These are phyloP conservation scores for Acanthosepion lycidas DNA, from an alignment of 2,888 invertebrate genomes.

Conservation along the genomic window DNA sequence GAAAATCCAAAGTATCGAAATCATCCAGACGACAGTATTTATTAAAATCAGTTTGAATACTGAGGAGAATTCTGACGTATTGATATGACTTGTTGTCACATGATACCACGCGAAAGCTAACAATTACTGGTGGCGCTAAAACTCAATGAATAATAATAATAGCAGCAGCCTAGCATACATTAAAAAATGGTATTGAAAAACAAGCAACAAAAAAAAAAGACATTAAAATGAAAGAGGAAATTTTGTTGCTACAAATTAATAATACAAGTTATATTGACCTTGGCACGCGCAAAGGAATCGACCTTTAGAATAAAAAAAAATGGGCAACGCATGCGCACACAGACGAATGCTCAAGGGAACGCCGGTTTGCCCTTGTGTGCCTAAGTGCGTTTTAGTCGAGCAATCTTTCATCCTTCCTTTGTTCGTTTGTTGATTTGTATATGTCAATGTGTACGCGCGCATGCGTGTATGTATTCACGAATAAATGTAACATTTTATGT, in stretches of 20 bases:
- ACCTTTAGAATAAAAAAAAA: not conserved
- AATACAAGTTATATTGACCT: constrained; percentile 22
- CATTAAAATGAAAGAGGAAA: not conserved
- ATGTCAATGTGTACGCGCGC: not conserved
- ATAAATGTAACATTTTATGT: not conserved
- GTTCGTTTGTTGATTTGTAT: not conserved
- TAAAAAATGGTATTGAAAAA: not conserved
- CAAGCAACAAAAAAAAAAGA: not conserved
- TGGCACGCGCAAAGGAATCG: not conserved
- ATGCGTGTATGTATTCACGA: not conserved
- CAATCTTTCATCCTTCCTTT: not conserved
- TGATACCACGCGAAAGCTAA: no score
- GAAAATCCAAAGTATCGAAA: not conserved
- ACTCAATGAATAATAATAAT: no score
- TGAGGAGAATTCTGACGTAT: not conserved
- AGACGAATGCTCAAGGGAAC: not conserved
- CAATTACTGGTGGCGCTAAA: no score
- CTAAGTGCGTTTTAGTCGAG: not conserved
- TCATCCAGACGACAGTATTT: not conserved
- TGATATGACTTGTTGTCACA: not conserved
- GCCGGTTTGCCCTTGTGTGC: not conserved
- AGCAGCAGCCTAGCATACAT: no score
- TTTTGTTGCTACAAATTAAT: not conserved
- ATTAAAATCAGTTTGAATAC: not conserved
- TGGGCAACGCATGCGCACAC: not conserved